Conservation (phyloP, 2,888 invertebrate genomes). For the Rambutsinella grinnellia region DNA sequence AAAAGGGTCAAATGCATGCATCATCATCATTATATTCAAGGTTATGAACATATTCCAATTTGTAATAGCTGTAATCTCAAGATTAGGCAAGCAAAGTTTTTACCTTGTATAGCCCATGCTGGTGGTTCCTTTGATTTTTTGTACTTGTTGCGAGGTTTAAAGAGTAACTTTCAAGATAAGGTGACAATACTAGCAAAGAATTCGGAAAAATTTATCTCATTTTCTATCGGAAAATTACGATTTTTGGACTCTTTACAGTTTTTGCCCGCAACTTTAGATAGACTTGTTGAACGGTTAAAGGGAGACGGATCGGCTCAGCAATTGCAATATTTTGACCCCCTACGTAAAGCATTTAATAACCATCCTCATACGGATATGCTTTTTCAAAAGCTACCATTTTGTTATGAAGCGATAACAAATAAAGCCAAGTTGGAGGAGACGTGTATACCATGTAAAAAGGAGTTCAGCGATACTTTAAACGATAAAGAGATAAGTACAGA, state of each 20-base stretch:
- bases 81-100: neutral
- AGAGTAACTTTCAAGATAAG: neutral
- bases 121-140: neutral
- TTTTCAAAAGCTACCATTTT: neutral
- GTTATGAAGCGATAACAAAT: neutral
- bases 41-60: neutral
- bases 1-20: neutral
- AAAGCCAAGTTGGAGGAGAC: neutral
- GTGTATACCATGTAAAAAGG: neutral
- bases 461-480: neutral
- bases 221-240: neutral
- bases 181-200: conserved; percentile 9
- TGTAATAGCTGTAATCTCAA: conserved; percentile 5
- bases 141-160: conserved; percentile 1
- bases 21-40: neutral
- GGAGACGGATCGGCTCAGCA: neutral
- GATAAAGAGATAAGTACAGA: neutral
- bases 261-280: neutral
- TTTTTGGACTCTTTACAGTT: conserved; percentile 13
- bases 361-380: conserved; percentile 9
- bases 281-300: neutral
- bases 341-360: neutral
- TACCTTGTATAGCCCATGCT: neutral
- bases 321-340: neutral
- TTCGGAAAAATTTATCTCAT: conserved; percentile 7